A percentile compares a stretch with the other conserved stretches of the same genome.
Evolutionary conservation across 2,113 vertebrate genomes (phyloP).

Genomic region (Rousettus leschenaultii): DNA sequence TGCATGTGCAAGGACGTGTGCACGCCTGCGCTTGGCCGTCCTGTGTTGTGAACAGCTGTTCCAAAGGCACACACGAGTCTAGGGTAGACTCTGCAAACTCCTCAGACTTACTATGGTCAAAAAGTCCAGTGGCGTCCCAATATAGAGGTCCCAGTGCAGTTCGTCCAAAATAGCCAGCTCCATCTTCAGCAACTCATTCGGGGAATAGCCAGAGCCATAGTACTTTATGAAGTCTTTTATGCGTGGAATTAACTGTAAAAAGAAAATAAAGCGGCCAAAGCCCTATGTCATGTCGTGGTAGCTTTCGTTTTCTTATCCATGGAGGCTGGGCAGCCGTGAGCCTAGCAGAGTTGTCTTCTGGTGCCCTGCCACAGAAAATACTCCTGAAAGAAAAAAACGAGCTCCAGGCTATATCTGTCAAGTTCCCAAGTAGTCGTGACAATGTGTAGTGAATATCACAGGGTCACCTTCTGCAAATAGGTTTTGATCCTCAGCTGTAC

Average conservation of each 20-base stretch:
- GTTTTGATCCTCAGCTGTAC: not conserved
- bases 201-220: conserved; percentile 87
- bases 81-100: conserved; percentile 41
- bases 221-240: conserved; percentile 85
- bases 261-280: conserved; percentile 79
- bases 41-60: conserved; percentile 75
- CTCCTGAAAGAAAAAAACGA: not conserved
- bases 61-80: conserved; percentile 60
- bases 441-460: not conserved
- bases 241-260: conserved; percentile 88
- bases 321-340: conserved; percentile 5
- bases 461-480: not conserved
- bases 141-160: conserved; percentile 90
- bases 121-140: conserved; percentile 88
- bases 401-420: not conserved
- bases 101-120: conserved; percentile 86
- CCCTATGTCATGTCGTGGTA: conserved; percentile 53
- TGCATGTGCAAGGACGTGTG: conserved; percentile 55
- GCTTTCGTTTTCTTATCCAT: conserved; percentile 61
- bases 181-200: conserved; percentile 90
- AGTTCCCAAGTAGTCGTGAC: not conserved
- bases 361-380: not conserved
- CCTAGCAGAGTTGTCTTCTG: not conserved
- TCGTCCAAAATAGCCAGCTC: conserved; percentile 90
- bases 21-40: conserved; percentile 75